These are phyloP conservation scores for Drosophila albomicans DNA, from an alignment of 1,140 invertebrate genomes.

Conservation along the genomic window DNA sequence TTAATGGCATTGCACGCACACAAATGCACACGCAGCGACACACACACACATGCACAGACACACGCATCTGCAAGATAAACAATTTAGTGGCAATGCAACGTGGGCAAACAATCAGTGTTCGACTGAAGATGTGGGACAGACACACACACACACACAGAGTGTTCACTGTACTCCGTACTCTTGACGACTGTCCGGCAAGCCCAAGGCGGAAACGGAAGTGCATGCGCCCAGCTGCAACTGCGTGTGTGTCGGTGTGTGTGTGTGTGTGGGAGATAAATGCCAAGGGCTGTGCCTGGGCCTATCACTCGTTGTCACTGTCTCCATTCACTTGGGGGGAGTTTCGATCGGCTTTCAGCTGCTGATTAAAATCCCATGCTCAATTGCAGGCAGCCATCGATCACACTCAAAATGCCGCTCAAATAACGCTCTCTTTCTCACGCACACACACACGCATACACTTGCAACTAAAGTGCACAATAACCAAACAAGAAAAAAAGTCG, in stretches of 20 bases:
- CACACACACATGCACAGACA: conserved; percentile 44
- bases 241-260: conserved; percentile 19
- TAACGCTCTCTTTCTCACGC: conserved; percentile 40
- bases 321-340: not conserved
- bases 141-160: not conserved
- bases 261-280: conserved; percentile 46
- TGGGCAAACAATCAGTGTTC: conserved; percentile 73
- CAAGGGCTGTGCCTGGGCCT: conserved; percentile 22
- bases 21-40: conserved; percentile 35
- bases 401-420: conserved; percentile 70
- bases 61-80: conserved; percentile 61
- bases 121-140: conserved; percentile 34
- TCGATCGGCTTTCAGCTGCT: conserved; percentile 54
- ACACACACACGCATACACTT: conserved; percentile 30
- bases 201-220: conserved; percentile 45
- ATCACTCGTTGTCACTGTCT: conserved; percentile 46
- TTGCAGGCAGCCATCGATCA: conserved; percentile 65
- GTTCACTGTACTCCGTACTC: no score
- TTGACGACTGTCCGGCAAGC: not conserved
- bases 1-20: conserved; percentile 77
- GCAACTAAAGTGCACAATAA: conserved; percentile 40
- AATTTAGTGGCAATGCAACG: conserved; percentile 78
- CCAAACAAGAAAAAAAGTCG: conserved; percentile 30
- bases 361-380: conserved; percentile 62
- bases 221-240: conserved; percentile 14